These are phyloP conservation scores for Lysandra coridon DNA, from an alignment of 2,888 invertebrate species.

Conservation along the genomic window DNA sequence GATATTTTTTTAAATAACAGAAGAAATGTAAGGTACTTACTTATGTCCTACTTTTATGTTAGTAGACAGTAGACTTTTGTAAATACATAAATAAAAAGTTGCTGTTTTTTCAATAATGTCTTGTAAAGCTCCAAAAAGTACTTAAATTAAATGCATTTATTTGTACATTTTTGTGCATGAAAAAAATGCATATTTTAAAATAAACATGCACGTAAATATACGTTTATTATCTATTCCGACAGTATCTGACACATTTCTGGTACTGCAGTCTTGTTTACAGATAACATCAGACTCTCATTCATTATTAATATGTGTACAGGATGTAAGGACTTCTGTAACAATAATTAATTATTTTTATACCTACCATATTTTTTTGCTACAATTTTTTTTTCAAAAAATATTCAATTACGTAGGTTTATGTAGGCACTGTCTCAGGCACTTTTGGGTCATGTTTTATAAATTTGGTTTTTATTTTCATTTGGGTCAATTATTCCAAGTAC, in stretches of 20 bases:
- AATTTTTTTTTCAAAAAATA: too few species aligned
- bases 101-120: not conserved
- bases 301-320: not conserved
- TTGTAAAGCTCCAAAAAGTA: not conserved
- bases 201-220: not conserved
- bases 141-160: not conserved
- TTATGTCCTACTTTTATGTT: too few species aligned
- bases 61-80: too few species aligned
- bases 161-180: not conserved
- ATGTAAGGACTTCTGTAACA: not conserved
- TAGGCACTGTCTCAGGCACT: too few species aligned
- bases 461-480: too few species aligned
- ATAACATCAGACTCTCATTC: not conserved
- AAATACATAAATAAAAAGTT: too few species aligned
- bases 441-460: too few species aligned
- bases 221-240: not conserved
- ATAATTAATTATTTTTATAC: not conserved
- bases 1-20: too few species aligned
- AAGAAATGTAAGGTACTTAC: too few species aligned
- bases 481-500: too few species aligned
- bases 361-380: too few species aligned
- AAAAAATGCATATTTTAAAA: not conserved
- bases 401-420: too few species aligned
- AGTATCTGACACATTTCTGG: constrained; percentile 11
- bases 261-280: not conserved